A percentile compares a stretch with the other conserved stretches of the same genome.
Conservation (phyloP, 2,797 vertebrate genomes). For the Apogon hyalosoma region DNA sequence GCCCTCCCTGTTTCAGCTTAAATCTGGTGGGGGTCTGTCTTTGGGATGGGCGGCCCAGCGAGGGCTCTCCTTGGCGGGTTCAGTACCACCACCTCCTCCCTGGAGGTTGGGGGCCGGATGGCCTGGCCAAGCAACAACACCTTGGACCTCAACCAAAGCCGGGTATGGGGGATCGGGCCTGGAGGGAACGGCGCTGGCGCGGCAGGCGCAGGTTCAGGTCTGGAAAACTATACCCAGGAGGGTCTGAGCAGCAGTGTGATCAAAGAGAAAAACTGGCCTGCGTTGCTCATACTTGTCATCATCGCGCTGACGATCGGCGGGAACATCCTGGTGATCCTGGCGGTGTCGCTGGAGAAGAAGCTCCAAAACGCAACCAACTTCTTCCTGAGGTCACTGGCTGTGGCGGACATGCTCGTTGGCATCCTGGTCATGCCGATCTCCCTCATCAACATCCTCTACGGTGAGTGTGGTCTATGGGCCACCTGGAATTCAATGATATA, state of each 20-base stretch:
- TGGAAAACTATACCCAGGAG: conserved; percentile 66
- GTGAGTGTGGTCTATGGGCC: conserved; percentile 82
- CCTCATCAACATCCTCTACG: conserved; percentile 93
- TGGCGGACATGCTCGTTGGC: conserved; percentile 97
- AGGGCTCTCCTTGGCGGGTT: conserved; percentile 80
- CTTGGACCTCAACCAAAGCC: conserved; percentile 86
- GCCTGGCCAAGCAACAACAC: conserved; percentile 85
- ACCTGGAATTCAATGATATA: too few relatives aligned
- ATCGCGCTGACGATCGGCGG: conserved; percentile 94
- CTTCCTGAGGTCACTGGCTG: conserved; percentile 95
- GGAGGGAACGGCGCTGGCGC: conserved; percentile 26
- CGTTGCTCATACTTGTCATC: conserved; percentile 91
- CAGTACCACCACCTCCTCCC: conserved; percentile 81
- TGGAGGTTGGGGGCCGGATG: conserved; percentile 83
- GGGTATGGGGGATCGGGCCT: conserved; percentile 45
- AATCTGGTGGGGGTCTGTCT: conserved; percentile 6
- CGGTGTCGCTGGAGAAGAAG: conserved; percentile 96
- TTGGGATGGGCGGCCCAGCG: conserved; percentile 79
- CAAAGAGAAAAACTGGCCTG: conserved; percentile 93
- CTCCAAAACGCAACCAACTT: conserved; percentile 98
- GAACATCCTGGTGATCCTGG: conserved; percentile 96
- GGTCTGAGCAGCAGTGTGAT: conserved; percentile 62
- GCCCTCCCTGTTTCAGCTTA: not conserved
- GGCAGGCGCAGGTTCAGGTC: conserved; percentile 44
- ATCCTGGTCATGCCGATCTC: conserved; percentile 97